phyloP scores from a whole-genome alignment of 1,140 invertebrate genomes.

The Brachionus calyciflorus region DNA sequence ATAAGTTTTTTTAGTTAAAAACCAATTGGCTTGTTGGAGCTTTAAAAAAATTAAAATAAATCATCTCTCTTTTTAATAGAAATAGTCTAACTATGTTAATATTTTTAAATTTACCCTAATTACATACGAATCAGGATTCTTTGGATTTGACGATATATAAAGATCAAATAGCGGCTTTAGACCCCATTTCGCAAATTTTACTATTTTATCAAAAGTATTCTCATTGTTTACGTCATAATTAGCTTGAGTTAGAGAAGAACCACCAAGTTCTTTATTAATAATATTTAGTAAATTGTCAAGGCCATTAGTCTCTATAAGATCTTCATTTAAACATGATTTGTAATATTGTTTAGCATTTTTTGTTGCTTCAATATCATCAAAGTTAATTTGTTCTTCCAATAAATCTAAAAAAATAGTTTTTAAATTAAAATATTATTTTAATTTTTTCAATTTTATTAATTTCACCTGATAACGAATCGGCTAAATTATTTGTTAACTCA shows the following conservation, averaged over 20 bases:
- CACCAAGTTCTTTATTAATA: slow-evolving; percentile 5
- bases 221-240: slow-evolving; percentile 14
- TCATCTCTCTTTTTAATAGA: background rate
- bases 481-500: slow-evolving; percentile 23
- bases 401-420: background rate
- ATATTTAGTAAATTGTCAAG: background rate
- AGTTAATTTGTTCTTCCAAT: background rate
- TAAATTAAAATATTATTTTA: background rate
- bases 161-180: slow-evolving; percentile 36
- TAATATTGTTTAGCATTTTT: slow-evolving; percentile 72
- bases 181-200: slow-evolving; percentile 11
- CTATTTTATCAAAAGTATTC: background rate
- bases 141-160: slow-evolving; percentile 38
- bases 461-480: slow-evolving; percentile 23
- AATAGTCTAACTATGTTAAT: background rate
- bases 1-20: slow-evolving; percentile 33
- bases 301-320: slow-evolving; percentile 58
- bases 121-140: slow-evolving; percentile 12
- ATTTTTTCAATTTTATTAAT: too few species aligned
- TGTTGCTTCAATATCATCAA: slow-evolving; percentile 54
- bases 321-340: slow-evolving; percentile 77
- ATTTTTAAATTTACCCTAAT: slow-evolving; percentile 15
- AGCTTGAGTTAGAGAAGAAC: background rate
- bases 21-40: slow-evolving; percentile 42
- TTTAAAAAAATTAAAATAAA: background rate